Conservation (phyloP, 2,888 invertebrate genomes). For the Xestia rhomboidea region DNA sequence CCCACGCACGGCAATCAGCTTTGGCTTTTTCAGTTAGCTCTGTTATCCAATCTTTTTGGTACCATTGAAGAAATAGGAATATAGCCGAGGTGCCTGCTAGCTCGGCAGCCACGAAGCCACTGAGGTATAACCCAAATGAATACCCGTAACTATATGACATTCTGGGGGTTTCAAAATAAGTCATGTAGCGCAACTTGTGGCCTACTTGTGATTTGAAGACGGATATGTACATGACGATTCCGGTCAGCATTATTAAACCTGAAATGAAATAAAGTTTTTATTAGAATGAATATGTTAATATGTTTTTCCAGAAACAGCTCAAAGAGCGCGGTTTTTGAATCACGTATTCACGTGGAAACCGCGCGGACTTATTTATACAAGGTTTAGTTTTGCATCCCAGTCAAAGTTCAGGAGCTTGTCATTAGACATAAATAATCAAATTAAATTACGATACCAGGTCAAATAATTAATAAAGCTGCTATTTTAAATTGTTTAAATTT, state of each 20-base stretch:
- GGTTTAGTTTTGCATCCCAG: too few relatives aligned
- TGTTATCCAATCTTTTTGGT: conserved; percentile 92
- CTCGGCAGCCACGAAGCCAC: conserved; percentile 96
- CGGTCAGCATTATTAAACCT: conserved; percentile 97
- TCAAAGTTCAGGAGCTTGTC: too few relatives aligned
- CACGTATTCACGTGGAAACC: not conserved
- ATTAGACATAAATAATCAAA: too few relatives aligned
- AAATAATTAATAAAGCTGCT: too few relatives aligned
- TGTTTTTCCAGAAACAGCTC: not conserved
- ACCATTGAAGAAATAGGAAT: conserved; percentile 96
- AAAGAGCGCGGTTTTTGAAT: not conserved
- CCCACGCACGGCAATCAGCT: conserved; percentile 88
- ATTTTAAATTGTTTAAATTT: too few relatives aligned
- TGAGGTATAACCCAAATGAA: conserved; percentile 96
- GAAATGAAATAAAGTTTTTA: conserved; percentile 72
- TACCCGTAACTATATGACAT: conserved; percentile 97
- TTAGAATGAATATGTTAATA: not conserved
- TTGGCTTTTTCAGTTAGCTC: conserved; percentile 88
- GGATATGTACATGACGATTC: conserved; percentile 97
- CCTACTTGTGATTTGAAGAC: conserved; percentile 97
- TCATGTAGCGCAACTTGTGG: conserved; percentile 95
- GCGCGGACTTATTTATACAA: not conserved
- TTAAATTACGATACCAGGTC: too few relatives aligned
- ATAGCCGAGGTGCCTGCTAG: conserved; percentile 96
- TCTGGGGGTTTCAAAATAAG: conserved; percentile 94